phyloP scores from a whole-genome alignment of 2,888 invertebrate species.

The Dioctria linearis region DNA sequence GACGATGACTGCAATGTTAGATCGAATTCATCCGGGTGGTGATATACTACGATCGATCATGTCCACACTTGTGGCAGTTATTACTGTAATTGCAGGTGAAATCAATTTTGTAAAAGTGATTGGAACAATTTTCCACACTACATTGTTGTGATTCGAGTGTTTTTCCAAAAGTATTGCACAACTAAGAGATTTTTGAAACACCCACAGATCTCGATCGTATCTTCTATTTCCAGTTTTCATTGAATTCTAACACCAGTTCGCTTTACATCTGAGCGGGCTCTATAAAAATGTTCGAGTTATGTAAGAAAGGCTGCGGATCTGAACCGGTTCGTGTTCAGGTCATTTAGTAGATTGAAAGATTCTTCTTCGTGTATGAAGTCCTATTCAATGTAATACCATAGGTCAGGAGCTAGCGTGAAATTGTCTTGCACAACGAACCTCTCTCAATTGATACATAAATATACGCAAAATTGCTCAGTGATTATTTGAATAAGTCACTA shows the following conservation, averaged over 20 bases:
- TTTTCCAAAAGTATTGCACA: constrained; percentile 15
- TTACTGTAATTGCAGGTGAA: constrained; percentile 47
- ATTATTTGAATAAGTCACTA: not conserved
- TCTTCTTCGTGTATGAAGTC: not conserved
- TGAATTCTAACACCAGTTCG: constrained; percentile 18
- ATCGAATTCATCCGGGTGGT: constrained; percentile 2
- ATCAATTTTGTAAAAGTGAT: constrained; percentile 20
- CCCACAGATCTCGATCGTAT: not conserved
- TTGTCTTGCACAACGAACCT: not conserved
- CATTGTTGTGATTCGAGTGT: constrained; percentile 17
- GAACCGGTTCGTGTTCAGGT: constrained; percentile 35
- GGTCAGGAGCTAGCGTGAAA: constrained; percentile 25
- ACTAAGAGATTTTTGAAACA: constrained; percentile 17
- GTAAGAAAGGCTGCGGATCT: not conserved
- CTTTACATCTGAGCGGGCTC: constrained; percentile 9
- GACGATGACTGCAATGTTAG: not conserved
- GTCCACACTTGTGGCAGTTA: constrained; percentile 44
- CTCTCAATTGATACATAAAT: constrained; percentile 31
- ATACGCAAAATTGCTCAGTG: constrained; percentile 15
- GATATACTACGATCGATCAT: constrained; percentile 42
- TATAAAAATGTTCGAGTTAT: constrained; percentile 30
- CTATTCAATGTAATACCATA: constrained; percentile 28
- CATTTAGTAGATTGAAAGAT: not conserved
- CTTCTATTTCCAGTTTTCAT: constrained; percentile 19
- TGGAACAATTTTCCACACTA: constrained; percentile 22